A percentile compares a stretch with the other conserved stretches of the same genome.
phyloP scores from a whole-genome alignment of 2,888 invertebrate genomes.

The Cerceris ruficornis region DNA sequence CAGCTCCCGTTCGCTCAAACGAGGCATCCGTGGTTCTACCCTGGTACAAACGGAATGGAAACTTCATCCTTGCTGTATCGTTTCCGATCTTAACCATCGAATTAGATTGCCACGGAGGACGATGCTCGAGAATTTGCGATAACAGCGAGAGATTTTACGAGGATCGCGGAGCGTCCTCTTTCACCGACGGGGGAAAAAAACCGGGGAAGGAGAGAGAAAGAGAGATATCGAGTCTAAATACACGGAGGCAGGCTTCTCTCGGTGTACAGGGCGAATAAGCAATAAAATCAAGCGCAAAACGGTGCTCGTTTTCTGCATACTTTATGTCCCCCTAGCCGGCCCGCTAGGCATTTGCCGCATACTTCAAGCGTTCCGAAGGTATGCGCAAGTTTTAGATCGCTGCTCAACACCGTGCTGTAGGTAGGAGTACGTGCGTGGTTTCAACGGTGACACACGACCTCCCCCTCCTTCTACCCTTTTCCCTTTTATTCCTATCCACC shows the following conservation, averaged over 20 bases:
- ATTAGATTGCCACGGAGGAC: slow-evolving; percentile 35
- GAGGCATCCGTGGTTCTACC: slow-evolving; percentile 3
- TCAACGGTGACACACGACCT: background rate
- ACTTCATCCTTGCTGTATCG: background rate
- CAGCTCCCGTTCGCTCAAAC: too few relatives aligned
- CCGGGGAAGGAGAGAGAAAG: slow-evolving; percentile 2
- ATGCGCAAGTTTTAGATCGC: slow-evolving; percentile 46
- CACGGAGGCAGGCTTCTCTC: slow-evolving; percentile 17
- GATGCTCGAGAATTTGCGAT: slow-evolving; percentile 50
- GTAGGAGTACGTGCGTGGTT: slow-evolving; percentile 1
- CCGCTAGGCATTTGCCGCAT: slow-evolving; percentile 43
- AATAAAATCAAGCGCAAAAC: slow-evolving; percentile 62
- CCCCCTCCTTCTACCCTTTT: background rate
- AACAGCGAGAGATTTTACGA: slow-evolving; percentile 46
- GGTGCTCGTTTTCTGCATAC: slow-evolving; percentile 63
- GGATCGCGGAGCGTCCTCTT: slow-evolving; percentile 12
- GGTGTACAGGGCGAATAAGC: slow-evolving; percentile 48
- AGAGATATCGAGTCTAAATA: slow-evolving; percentile 41
- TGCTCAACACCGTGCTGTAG: slow-evolving; percentile 10
- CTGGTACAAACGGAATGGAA: slow-evolving; percentile 11
- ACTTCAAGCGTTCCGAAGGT: slow-evolving; percentile 42
- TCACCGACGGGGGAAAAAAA: background rate
- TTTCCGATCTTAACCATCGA: slow-evolving; percentile 27
- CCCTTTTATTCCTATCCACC: too few relatives aligned
- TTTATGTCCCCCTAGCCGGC: slow-evolving; percentile 47